These are phyloP conservation scores for Oophaga pumilio DNA, from an alignment of 2,113 vertebrate species.

Conservation along the genomic window DNA sequence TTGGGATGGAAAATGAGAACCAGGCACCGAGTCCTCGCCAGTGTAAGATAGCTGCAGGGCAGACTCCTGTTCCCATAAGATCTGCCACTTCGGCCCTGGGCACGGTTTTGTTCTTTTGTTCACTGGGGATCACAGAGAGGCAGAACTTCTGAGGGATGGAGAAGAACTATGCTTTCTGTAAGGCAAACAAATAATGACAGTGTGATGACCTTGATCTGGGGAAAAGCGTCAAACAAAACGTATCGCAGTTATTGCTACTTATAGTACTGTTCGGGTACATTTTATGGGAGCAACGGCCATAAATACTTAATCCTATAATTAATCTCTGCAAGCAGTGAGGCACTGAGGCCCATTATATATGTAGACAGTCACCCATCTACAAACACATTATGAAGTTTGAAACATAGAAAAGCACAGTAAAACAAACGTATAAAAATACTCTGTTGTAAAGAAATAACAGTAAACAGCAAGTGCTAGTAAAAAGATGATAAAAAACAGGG, in stretches of 20 bases:
- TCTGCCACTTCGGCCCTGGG: conserved; percentile 30
- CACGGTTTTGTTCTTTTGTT: not conserved
- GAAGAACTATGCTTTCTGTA: conserved; percentile 35
- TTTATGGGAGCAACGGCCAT: too few relatives aligned
- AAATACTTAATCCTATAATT: too few relatives aligned
- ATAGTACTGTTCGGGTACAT: not conserved
- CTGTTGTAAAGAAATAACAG: too few relatives aligned
- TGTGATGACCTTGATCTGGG: conserved; percentile 12
- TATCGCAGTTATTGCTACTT: not conserved
- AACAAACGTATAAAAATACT: too few relatives aligned
- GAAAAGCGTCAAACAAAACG: not conserved
- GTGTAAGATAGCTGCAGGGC: conserved; percentile 26
- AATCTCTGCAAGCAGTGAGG: too few relatives aligned
- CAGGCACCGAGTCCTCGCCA: conserved; percentile 13
- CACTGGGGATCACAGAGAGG: not conserved
- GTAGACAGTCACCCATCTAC: too few relatives aligned
- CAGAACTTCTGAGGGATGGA: conserved; percentile 35
- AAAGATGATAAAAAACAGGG: too few relatives aligned
- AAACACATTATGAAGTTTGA: too few relatives aligned
- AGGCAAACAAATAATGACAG: conserved; percentile 46
- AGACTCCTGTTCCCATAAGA: conserved; percentile 29
- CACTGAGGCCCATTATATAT: too few relatives aligned
- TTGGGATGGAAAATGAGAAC: conserved; percentile 35
- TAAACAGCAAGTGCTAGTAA: too few relatives aligned
- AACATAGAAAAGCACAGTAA: too few relatives aligned